Evolutionary conservation across 2,888 invertebrate genomes (phyloP).

Genomic region (Drosophila peninsularis): DNA sequence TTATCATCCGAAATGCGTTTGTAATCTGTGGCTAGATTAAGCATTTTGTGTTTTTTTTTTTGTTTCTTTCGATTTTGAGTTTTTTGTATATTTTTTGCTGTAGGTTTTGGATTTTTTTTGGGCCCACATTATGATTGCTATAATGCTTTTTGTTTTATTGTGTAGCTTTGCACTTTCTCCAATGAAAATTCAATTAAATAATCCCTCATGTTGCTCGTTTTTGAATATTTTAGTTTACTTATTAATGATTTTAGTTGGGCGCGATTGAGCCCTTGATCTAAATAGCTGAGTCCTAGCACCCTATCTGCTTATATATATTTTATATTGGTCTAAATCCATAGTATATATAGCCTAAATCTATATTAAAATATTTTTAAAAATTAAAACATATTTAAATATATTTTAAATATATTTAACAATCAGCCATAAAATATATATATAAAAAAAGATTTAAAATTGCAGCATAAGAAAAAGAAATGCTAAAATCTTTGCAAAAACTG

Average conservation of each 20-base stretch:
- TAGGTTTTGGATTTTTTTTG: slow-evolving; percentile 29
- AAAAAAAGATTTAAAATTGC: too few relatives aligned
- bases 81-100: slow-evolving; percentile 23
- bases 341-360: too few relatives aligned
- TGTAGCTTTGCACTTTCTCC: slow-evolving; percentile 71
- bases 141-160: slow-evolving; percentile 25
- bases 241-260: slow-evolving; percentile 4
- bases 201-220: slow-evolving; percentile 44
- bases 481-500: too few relatives aligned
- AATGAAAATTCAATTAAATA: slow-evolving; percentile 72
- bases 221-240: slow-evolving; percentile 37
- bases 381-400: too few relatives aligned
- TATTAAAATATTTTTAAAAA: too few relatives aligned
- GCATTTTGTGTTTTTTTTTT: slow-evolving; percentile 35
- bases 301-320: too few relatives aligned
- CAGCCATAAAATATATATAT: too few relatives aligned
- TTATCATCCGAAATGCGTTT: slow-evolving; percentile 74
- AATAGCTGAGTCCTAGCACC: background rate
- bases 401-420: too few relatives aligned
- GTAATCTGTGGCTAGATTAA: slow-evolving; percentile 65
- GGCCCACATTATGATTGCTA: slow-evolving; percentile 35
- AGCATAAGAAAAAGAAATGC: too few relatives aligned
- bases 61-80: slow-evolving; percentile 31
- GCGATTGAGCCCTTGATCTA: background rate
- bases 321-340: too few relatives aligned